Evolutionary conservation across 2,113 vertebrate genomes (phyloP).

Genomic region (Ochotona curzoniae): DNA sequence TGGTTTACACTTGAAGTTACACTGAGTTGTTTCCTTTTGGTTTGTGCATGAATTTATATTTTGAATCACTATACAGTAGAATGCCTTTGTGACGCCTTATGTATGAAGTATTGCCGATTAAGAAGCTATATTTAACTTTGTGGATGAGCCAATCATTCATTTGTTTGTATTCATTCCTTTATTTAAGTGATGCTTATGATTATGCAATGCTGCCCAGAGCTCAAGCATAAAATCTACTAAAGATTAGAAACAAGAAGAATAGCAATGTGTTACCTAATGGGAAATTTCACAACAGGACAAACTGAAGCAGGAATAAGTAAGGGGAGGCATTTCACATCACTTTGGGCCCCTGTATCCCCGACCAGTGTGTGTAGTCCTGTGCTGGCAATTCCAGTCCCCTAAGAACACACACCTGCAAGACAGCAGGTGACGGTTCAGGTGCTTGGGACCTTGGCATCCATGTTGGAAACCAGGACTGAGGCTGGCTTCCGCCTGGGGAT

Average conservation of each 20-base stretch:
- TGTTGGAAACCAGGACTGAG: no score
- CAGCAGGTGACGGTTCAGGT: no score
- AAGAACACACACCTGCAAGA: no score
- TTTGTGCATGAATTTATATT: constrained; percentile 16
- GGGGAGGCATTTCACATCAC: no score
- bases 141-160: background rate
- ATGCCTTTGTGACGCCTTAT: background rate
- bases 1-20: background rate
- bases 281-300: background rate
- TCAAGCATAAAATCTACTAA: background rate
- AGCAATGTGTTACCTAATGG: background rate
- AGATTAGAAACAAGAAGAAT: background rate
- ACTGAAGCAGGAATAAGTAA: background rate
- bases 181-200: background rate
- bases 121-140: constrained; percentile 27
- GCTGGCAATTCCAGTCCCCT: no score
- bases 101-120: background rate
- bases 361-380: no score
- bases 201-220: background rate
- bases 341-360: no score
- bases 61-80: background rate
- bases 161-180: constrained; percentile 21
- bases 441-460: no score
- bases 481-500: no score
- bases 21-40: background rate